Conservation (phyloP, 2,888 invertebrate species). For the Mantis religiosa region DNA sequence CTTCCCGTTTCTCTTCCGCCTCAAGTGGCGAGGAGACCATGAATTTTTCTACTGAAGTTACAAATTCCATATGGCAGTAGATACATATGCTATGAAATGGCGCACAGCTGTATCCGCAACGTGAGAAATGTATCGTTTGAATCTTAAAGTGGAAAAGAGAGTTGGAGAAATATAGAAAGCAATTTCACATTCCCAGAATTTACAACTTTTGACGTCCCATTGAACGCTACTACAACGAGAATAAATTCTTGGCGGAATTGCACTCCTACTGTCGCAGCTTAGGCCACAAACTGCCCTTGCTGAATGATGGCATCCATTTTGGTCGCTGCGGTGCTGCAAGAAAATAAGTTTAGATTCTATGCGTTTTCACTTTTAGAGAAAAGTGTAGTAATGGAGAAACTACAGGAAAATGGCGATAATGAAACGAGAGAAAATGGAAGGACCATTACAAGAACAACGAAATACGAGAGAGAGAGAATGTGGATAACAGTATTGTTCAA, state of each 20-base stretch:
- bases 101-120: too few species aligned
- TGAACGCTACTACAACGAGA: neutral
- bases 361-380: neutral
- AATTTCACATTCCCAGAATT: neutral
- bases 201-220: neutral
- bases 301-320: neutral
- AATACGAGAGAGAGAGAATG: too few species aligned
- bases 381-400: too few species aligned
- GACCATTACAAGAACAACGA: too few species aligned
- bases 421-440: too few species aligned
- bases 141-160: neutral
- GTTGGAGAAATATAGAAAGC: neutral
- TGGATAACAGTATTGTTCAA: too few species aligned
- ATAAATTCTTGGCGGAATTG: neutral
- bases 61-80: neutral
- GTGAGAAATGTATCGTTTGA: neutral
- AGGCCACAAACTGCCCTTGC: neutral
- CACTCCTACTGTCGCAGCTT: neutral
- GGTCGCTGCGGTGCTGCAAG: neutral
- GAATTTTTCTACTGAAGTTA: neutral
- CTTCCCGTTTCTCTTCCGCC: neutral
- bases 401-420: too few species aligned
- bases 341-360: neutral
- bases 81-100: neutral
- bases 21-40: neutral